Conservation (phyloP, 1,140 invertebrate species). For the Caenorhabditis inopinata region DNA sequence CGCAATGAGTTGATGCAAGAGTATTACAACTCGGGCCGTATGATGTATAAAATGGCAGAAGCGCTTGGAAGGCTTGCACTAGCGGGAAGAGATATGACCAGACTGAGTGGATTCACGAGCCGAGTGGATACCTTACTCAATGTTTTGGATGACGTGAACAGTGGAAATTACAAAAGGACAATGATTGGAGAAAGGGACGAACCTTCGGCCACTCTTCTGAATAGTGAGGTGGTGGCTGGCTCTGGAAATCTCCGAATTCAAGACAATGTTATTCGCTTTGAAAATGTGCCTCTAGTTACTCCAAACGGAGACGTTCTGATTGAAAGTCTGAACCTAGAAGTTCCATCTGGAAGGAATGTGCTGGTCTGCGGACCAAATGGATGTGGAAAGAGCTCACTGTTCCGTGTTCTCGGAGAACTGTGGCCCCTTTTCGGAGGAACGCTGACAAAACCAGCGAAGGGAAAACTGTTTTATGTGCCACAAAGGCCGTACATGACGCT, state of each 20-base stretch:
- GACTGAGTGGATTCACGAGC: constrained; percentile 87
- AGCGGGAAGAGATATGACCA: constrained; percentile 87
- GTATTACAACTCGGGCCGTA: constrained; percentile 93
- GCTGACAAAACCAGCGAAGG: constrained; percentile 85
- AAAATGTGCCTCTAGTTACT: constrained; percentile 87
- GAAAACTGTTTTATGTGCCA: constrained; percentile 95
- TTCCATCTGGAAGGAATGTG: constrained; percentile 90
- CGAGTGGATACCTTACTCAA: constrained; percentile 84
- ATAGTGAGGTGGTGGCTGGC: constrained; percentile 11
- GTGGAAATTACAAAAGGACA: constrained; percentile 81
- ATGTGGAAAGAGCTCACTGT: constrained; percentile 83
- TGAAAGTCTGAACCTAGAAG: constrained; percentile 84
- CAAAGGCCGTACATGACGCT: constrained; percentile 92
- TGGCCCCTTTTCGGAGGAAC: constrained; percentile 86
- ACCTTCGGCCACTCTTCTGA: background rate
- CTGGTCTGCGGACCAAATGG: constrained; percentile 95
- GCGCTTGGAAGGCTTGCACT: constrained; percentile 89
- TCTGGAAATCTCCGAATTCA: constrained; percentile 79
- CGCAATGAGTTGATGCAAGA: constrained; percentile 69
- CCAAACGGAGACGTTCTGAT: constrained; percentile 94
- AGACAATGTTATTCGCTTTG: constrained; percentile 90
- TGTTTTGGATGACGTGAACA: constrained; percentile 83
- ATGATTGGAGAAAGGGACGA: constrained; percentile 74
- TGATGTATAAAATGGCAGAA: constrained; percentile 93
- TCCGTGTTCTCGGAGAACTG: constrained; percentile 70